Evolutionary conservation across 2,888 invertebrate species (phyloP).

Genomic region (Parnassius glacialis): DNA sequence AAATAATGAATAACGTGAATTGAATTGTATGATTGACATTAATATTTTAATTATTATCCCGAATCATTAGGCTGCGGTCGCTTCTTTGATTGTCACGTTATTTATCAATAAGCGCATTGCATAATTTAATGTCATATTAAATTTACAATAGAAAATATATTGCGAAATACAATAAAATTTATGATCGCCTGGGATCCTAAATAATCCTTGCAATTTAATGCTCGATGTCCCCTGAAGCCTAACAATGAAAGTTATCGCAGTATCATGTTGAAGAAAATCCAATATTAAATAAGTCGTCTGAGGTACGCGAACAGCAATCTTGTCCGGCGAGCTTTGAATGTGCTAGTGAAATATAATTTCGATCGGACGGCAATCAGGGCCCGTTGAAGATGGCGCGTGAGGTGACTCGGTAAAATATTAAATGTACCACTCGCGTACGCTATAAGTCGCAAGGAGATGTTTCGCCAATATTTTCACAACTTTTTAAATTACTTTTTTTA

Average conservation of each 20-base stretch:
- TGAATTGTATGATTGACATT: too few species aligned
- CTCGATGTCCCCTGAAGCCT: constrained; percentile 12
- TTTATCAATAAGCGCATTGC: too few species aligned
- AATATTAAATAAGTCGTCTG: constrained; percentile 40
- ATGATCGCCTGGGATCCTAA: constrained; percentile 1
- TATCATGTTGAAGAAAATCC: constrained; percentile 39
- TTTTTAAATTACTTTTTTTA: constrained; percentile 8
- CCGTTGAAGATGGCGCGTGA: constrained; percentile 80
- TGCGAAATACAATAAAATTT: background rate
- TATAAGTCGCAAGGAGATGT: constrained; percentile 31
- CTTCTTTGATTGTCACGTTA: too few species aligned
- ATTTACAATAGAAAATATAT: too few species aligned
- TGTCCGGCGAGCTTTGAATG: constrained; percentile 73
- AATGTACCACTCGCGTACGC: constrained; percentile 53
- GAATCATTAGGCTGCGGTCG: too few species aligned
- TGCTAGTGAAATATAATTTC: constrained; percentile 79
- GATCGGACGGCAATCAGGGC: constrained; percentile 79
- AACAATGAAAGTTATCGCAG: constrained; percentile 30
- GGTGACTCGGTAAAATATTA: constrained; percentile 74
- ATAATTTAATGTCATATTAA: too few species aligned
- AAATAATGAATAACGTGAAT: too few species aligned
- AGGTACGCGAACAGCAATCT: constrained; percentile 60
- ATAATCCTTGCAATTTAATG: constrained; percentile 10
- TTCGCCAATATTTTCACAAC: constrained; percentile 42
- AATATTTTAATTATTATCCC: too few species aligned